Evolutionary conservation across 2,888 invertebrate species (phyloP), one percentile per base, ranked within the genome.

Genomic region (Aphodius sticticus): DNA sequence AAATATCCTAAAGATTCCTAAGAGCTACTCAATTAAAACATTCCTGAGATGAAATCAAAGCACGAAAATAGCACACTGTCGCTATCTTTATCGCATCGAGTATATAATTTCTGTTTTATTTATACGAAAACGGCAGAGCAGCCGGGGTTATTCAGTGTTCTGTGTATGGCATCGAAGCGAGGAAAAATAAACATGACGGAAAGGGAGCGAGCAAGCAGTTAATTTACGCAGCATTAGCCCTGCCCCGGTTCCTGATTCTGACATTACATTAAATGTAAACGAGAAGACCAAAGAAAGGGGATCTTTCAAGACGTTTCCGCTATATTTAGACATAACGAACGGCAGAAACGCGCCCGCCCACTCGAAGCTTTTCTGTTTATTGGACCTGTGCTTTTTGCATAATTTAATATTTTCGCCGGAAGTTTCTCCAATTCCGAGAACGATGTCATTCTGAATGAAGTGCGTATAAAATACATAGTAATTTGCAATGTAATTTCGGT

Each of bases 181-280:
- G 53, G 53, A 53, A 53, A 53, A 53, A 53, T 53, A 53, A 53
- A 53, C 53, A 53, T 53, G 53, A 12, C 1, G 53, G 12, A 53
- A 53, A 53, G 53, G 53, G 53, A 53, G 53, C 7, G 53, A 53
- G 53, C 26, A 53, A 53, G 53, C 53, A 53, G 53, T 53, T 53
- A 53, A 53, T 53, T 53, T 53, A 53, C 53, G 53, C 53, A 53
- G 53, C 53, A 53, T 53, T 53, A 53, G 53, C 53, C 53, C 53
- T 53, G 12, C 53, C 12, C 53, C 53, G 53, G 53, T 53, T 53
- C 53, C 53, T 53, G 53, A 53, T 53, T 53, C 53, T 53, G 53
- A 53, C 53, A 53, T 53, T 53, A 53, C 53, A 53, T 53, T 53
- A 53, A 53, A 53, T 53, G 53, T 53, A 53, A 53, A 53, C 53